Conservation (phyloP, 2,888 invertebrate species). For the Limnephilus marmoratus region DNA sequence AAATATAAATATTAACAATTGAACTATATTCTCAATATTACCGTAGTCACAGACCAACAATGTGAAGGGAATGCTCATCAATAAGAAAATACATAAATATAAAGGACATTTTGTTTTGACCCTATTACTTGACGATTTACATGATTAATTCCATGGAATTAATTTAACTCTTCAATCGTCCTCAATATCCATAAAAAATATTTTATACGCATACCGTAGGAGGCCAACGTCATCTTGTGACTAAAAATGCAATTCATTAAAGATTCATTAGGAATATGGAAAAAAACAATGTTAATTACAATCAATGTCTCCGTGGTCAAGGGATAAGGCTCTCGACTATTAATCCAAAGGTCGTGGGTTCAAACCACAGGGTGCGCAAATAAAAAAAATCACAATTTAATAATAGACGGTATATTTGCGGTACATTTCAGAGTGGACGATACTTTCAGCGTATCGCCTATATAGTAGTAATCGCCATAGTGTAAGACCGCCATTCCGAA, state of each 20-base stretch:
- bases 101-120: neutral
- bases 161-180: neutral
- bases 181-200: neutral
- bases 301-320: neutral
- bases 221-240: neutral
- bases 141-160: neutral
- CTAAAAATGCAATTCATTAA: neutral
- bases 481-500: no score
- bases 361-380: no score
- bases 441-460: no score
- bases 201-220: neutral
- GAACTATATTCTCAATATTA: neutral
- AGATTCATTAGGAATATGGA: neutral
- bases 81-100: neutral
- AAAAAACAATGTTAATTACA: neutral
- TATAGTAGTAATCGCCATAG: no score
- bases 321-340: no score
- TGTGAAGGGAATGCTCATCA: neutral
- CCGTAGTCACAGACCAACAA: neutral
- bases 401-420: no score
- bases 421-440: no score
- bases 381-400: no score
- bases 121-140: neutral
- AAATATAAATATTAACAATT: no score
- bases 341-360: no score